Conservation (phyloP, 1,140 invertebrate species). For the Brachionus calyciflorus region DNA sequence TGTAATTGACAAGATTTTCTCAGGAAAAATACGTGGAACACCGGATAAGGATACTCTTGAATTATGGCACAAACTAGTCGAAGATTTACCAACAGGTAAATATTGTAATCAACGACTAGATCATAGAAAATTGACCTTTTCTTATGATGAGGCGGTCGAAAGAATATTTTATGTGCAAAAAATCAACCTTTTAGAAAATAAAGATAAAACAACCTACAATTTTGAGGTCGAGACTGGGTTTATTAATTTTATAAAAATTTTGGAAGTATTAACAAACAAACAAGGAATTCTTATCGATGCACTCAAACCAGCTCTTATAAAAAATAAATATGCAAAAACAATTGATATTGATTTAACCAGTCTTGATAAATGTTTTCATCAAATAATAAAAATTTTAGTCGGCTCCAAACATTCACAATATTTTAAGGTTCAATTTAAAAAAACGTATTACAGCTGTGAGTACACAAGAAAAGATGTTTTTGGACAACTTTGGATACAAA, state of each 20-base stretch:
- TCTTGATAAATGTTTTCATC: not conserved
- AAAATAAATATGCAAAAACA: not conserved
- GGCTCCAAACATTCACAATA: not conserved
- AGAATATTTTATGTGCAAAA: not conserved
- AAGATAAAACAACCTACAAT: not conserved
- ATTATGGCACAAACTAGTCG: not conserved
- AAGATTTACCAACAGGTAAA: not conserved
- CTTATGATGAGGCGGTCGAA: not conserved
- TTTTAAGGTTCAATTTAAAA: not conserved
- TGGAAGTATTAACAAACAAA: not conserved
- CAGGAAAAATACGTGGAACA: not conserved
- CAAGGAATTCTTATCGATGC: not conserved
- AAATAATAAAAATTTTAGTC: not conserved
- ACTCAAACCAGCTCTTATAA: not conserved
- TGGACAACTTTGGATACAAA: not conserved
- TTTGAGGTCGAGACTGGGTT: not conserved
- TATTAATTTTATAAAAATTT: not conserved
- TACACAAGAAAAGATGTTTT: not conserved
- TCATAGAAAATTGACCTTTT: not conserved
- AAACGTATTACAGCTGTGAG: not conserved
- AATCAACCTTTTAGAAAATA: not conserved
- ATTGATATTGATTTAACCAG: not conserved
- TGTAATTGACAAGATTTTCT: not conserved
- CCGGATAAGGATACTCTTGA: not conserved
- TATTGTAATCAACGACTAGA: not conserved